Evolutionary conservation across 2,888 invertebrate genomes (phyloP).

Genomic region (Leptarthrus brevirostris): DNA sequence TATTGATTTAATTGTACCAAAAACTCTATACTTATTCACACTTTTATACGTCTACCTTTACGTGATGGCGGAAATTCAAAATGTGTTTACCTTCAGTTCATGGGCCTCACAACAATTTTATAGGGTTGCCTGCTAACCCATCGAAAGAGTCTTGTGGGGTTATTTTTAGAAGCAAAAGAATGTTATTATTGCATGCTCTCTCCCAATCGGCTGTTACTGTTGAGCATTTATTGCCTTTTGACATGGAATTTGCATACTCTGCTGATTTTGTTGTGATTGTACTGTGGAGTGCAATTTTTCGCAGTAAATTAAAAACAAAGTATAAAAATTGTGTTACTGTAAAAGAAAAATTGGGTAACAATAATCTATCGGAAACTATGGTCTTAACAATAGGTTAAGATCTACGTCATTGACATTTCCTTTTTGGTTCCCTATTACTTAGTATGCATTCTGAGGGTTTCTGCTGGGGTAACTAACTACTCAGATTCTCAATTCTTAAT

Average conservation of each 20-base stretch:
- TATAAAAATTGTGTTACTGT: not conserved
- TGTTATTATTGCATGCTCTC: conserved; percentile 28
- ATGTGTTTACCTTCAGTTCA: not conserved
- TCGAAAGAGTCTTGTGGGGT: not conserved
- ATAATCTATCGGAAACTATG: too few relatives aligned
- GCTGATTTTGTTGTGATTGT: conserved; percentile 1
- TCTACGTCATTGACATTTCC: too few relatives aligned
- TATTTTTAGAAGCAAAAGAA: conserved; percentile 1
- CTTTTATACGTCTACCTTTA: not conserved
- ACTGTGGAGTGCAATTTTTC: conserved; percentile 11
- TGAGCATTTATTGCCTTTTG: conserved; percentile 28
- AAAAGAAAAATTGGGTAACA: too few relatives aligned
- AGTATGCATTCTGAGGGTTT: too few relatives aligned
- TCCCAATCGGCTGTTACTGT: conserved; percentile 5
- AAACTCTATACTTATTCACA: conserved; percentile 2
- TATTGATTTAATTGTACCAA: conserved; percentile 23
- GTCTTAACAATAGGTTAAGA: too few relatives aligned
- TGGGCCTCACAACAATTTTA: not conserved
- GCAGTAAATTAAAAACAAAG: conserved; percentile 18
- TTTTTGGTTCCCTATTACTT: too few relatives aligned
- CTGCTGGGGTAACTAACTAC: too few relatives aligned
- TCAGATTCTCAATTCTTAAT: too few relatives aligned
- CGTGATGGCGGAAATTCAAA: not conserved
- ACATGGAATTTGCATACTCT: conserved; percentile 8
- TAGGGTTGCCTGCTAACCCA: too few relatives aligned